These are phyloP conservation scores for Muntiacus muntjak DNA, from an alignment of 2,113 vertebrate species.

Conservation along the genomic window DNA sequence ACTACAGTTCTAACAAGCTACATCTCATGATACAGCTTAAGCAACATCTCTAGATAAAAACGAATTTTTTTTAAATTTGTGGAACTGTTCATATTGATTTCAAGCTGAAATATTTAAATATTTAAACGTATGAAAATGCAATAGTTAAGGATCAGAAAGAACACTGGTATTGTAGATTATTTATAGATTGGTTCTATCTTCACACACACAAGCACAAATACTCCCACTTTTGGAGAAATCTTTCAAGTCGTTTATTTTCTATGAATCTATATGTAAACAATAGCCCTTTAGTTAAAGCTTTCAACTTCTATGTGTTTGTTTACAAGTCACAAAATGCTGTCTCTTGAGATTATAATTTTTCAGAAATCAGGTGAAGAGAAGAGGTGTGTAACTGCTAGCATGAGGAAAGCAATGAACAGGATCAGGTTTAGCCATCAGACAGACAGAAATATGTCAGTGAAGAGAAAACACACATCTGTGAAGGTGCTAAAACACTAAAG, in stretches of 20 bases:
- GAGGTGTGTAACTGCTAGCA: not conserved
- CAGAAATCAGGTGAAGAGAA: not conserved
- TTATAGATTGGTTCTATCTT: not conserved
- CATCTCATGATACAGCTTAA: not conserved
- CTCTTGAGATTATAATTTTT: not conserved
- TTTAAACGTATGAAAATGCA: not conserved
- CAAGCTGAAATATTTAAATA: not conserved
- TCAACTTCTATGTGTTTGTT: not conserved
- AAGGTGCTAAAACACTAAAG: not conserved
- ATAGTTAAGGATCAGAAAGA: not conserved
- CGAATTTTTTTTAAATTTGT: not conserved
- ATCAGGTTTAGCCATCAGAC: constrained; percentile 26
- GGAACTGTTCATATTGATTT: not conserved
- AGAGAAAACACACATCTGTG: constrained; percentile 38
- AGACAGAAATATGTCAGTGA: not conserved
- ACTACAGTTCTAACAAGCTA: not conserved
- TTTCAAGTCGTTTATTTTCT: not conserved
- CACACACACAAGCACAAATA: not conserved
- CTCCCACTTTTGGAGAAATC: not conserved
- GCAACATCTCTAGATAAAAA: not conserved
- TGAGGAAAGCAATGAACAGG: not conserved
- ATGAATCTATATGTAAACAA: not conserved
- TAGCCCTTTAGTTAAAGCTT: not conserved
- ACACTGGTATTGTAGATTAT: not conserved
- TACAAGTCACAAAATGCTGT: not conserved